Evolutionary conservation across 2,113 vertebrate genomes (phyloP).

Genomic region (Aegithalos caudatus): DNA sequence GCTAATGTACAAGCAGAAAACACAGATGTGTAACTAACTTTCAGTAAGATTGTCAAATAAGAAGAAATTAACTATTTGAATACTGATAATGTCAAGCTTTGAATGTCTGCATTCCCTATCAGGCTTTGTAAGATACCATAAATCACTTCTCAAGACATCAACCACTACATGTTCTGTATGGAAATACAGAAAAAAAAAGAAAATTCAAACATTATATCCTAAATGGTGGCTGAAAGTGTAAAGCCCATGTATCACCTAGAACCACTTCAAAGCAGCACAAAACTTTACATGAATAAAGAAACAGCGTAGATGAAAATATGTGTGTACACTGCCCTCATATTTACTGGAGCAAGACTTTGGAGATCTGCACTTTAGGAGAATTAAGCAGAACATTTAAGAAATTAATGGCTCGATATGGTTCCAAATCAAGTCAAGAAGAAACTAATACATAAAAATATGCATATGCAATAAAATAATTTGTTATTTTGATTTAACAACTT

Average conservation of each 20-base stretch:
- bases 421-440: background rate
- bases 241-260: background rate
- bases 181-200: background rate
- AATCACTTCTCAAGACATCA: background rate
- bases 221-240: background rate
- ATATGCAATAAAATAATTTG: no score
- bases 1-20: background rate
- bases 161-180: rapidly evolving
- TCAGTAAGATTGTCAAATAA: background rate
- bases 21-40: background rate
- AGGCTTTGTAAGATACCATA: background rate
- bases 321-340: background rate
- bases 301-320: rapidly evolving
- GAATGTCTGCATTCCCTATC: background rate
- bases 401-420: background rate
- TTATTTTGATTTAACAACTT: background rate
- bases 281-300: background rate
- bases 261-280: background rate
- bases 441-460: background rate
- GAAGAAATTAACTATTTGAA: background rate
- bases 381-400: background rate
- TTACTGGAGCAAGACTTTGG: background rate
- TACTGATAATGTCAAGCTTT: background rate
- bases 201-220: background rate
- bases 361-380: background rate